phyloP scores from a whole-genome alignment of 1,140 invertebrate species.

The Agrilus planipennis region DNA sequence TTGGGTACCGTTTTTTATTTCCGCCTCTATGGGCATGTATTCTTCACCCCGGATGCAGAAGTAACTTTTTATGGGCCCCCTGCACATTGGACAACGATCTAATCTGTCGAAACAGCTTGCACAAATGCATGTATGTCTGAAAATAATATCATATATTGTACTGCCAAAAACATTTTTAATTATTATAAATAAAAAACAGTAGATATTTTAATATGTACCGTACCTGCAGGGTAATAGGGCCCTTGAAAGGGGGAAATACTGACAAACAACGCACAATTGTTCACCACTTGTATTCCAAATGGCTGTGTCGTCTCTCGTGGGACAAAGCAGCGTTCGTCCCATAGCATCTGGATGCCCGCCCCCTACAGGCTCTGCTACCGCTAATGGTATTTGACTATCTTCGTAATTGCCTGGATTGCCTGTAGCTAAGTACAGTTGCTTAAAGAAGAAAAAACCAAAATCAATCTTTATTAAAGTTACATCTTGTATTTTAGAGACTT shows the following conservation, averaged over 20 bases:
- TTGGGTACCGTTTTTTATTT: conserved; percentile 13
- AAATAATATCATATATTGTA: conserved; percentile 6
- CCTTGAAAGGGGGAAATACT: conserved; percentile 57
- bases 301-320: conserved; percentile 23
- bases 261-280: conserved; percentile 69
- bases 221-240: conserved; percentile 63
- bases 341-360: conserved; percentile 16
- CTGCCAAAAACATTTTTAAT: neutral
- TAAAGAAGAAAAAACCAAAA: conserved; percentile 20
- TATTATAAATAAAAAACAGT: conserved; percentile 1
- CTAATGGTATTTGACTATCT: conserved; percentile 26
- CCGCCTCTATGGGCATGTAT: conserved; percentile 50
- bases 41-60: conserved; percentile 67
- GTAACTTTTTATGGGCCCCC: conserved; percentile 65
- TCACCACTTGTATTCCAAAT: conserved; percentile 44
- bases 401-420: conserved; percentile 50
- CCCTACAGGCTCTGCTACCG: conserved; percentile 30
- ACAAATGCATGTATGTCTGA: conserved; percentile 69
- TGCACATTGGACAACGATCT: conserved; percentile 71
- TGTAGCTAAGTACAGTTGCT: conserved; percentile 65
- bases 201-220: neutral
- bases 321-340: conserved; percentile 33
- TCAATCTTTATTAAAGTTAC: no score
- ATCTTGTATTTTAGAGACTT: no score
- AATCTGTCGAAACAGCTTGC: conserved; percentile 59